phyloP scores from a whole-genome alignment of 2,888 invertebrate genomes.

The Oxytorus armatus region DNA sequence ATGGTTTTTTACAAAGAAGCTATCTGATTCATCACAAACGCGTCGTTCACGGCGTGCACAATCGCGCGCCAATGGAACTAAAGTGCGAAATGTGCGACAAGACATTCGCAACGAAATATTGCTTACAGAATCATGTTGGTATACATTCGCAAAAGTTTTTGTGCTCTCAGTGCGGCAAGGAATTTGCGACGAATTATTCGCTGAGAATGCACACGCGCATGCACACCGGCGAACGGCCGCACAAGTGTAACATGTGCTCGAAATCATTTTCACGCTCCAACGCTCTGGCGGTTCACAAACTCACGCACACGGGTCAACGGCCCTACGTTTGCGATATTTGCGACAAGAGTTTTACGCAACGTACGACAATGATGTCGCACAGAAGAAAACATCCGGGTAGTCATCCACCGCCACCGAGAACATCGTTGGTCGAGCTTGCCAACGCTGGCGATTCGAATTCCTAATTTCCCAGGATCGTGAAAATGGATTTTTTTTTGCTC shows the following conservation, averaged over 20 bases:
- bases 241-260: slow-evolving; percentile 51
- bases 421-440: slow-evolving; percentile 42
- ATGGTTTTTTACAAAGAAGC: slow-evolving; percentile 57
- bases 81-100: slow-evolving; percentile 59
- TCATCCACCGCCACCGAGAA: slow-evolving; percentile 61
- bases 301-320: slow-evolving; percentile 42
- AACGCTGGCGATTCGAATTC: slow-evolving; percentile 47
- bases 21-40: slow-evolving; percentile 52
- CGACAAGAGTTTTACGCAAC: slow-evolving; percentile 54
- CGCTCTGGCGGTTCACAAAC: slow-evolving; percentile 57
- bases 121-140: slow-evolving; percentile 61
- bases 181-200: slow-evolving; percentile 62
- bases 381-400: slow-evolving; percentile 59
- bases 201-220: slow-evolving; percentile 50
- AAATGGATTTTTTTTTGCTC: neutral
- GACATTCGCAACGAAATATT: slow-evolving; percentile 60
- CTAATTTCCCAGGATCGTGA: neutral
- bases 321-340: slow-evolving; percentile 56
- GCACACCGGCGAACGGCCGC: slow-evolving; percentile 60
- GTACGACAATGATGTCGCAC: slow-evolving; percentile 61
- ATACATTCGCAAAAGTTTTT: slow-evolving; percentile 70
- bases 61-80: slow-evolving; percentile 54
- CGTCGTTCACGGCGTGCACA: slow-evolving; percentile 59
- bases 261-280: slow-evolving; percentile 60
- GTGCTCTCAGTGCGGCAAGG: slow-evolving; percentile 67